Percentiles rank a stretch among this genome's conserved stretches.
Evolutionary conservation across 2,113 vertebrate species (phyloP).

Genomic region (Corynorhinus townsendii): DNA sequence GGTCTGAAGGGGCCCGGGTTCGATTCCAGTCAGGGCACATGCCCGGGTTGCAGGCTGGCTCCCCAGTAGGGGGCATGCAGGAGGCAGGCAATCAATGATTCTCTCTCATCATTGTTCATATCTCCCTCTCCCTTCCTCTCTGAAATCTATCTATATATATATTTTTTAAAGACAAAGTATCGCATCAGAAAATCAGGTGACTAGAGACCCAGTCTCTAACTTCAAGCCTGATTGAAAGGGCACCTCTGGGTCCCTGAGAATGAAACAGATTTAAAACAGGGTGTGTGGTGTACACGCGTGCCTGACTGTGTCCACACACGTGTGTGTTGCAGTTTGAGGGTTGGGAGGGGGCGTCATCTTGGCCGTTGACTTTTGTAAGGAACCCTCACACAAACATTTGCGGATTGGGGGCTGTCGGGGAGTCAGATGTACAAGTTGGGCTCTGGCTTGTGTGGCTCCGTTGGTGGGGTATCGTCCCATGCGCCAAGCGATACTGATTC

Average conservation of each 20-base stretch:
- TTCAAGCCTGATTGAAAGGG: not conserved
- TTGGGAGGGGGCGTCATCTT: not conserved
- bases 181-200: not conserved
- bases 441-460: not conserved
- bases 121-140: no score
- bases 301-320: rapidly evolving
- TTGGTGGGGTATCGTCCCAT: no score
- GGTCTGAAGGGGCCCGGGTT: no score
- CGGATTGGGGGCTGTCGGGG: not conserved
- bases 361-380: not conserved
- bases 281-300: rapidly evolving
- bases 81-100: no score
- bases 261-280: not conserved
- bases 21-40: no score
- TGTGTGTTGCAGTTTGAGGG: no score
- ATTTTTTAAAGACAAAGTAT: not conserved
- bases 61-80: no score
- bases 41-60: no score
- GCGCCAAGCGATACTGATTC: no score
- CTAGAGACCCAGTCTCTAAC: not conserved
- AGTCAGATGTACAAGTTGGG: not conserved
- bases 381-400: not conserved
- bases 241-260: not conserved
- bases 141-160: no score
- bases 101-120: no score